Evolutionary conservation across 2,797 vertebrate species (phyloP), one percentile per base, ranked within the genome.

Genomic region (Iguana delicatissima): DNA sequence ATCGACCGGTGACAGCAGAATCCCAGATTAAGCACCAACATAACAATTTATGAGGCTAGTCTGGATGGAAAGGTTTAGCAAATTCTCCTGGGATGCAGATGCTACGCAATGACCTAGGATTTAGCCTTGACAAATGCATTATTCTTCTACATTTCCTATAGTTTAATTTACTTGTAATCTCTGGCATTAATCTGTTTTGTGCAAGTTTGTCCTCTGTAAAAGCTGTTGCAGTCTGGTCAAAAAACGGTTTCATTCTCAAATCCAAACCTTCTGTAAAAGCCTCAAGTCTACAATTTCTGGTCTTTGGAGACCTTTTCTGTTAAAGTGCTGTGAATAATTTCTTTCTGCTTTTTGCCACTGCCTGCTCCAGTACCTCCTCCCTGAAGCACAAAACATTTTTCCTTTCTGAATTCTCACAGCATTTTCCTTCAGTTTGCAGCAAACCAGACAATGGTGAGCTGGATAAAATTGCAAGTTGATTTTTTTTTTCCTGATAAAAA

Each of bases 161-260:
- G 82, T 91, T 93, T 94, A 94, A 94, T 93, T 93, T 67, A 94
- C 90, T 86, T 88, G 80, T 86, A 90, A 92, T 89, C 85, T 91
- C 82, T 88, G 10, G 90, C 88, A 92, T 93, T 94, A 95, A 93
- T 93, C 81, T 89, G 90, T 92, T 88, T 91, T 92, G 67, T 84
- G 86, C 92, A 91, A 67, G 14, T 90, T 87, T 67, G 87, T 87
- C 88, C 84, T 89, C 86, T 89, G 52, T 3, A 64, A 13, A 6
- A 55, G 89, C n/a, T 69, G 73, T 80, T 93, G 91, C 87, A 93
- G 88, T 92, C 89, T 94, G 92, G 94, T 91, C 93, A 92, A 94
- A 95, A 94, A 89, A 59, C 46, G 7, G 83, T 91, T 93, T 93
- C 92, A 93, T 93, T 95, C 91, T 91, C 93, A 96, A 95, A 95